These are phyloP conservation scores for Agonopterix alstromeriana DNA, from an alignment of 2,888 invertebrate species.

Conservation along the genomic window DNA sequence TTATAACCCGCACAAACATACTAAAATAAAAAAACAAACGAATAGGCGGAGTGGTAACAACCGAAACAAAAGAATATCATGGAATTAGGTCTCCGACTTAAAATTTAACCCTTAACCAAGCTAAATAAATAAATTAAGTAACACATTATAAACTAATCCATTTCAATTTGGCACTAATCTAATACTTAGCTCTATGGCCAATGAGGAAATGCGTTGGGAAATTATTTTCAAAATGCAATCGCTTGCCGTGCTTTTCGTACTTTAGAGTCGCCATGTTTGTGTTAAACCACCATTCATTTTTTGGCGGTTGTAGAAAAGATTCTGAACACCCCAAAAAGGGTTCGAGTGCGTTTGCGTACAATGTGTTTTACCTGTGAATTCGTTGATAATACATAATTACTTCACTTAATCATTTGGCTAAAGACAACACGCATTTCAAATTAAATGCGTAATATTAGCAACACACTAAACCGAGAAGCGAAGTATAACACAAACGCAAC, in stretches of 20 bases:
- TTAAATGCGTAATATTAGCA: no score
- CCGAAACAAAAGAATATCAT: slow-evolving; percentile 23
- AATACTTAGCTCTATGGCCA: slow-evolving; percentile 34
- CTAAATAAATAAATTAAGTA: slow-evolving; percentile 67
- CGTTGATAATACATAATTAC: no score
- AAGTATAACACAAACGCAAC: no score
- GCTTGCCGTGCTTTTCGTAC: not conserved
- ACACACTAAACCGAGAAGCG: no score
- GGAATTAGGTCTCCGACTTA: slow-evolving; percentile 37
- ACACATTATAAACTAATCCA: slow-evolving; percentile 41
- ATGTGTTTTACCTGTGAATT: no score
- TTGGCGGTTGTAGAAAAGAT: no score
- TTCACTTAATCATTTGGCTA: no score
- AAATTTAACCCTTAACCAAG: slow-evolving; percentile 21
- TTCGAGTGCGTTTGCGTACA: no score
- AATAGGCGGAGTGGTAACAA: slow-evolving; percentile 59
- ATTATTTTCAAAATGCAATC: slow-evolving; percentile 2
- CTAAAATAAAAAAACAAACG: slow-evolving; percentile 13
- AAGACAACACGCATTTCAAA: no score
- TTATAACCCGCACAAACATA: slow-evolving; percentile 12
- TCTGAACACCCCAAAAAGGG: no score
- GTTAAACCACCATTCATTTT: no score
- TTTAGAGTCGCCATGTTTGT: no score
- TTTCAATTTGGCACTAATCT: slow-evolving; percentile 66
- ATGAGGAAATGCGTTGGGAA: slow-evolving; percentile 26